Evolutionary conservation across 2,113 vertebrate genomes (phyloP).

Genomic region (Collichthys lucidus): DNA sequence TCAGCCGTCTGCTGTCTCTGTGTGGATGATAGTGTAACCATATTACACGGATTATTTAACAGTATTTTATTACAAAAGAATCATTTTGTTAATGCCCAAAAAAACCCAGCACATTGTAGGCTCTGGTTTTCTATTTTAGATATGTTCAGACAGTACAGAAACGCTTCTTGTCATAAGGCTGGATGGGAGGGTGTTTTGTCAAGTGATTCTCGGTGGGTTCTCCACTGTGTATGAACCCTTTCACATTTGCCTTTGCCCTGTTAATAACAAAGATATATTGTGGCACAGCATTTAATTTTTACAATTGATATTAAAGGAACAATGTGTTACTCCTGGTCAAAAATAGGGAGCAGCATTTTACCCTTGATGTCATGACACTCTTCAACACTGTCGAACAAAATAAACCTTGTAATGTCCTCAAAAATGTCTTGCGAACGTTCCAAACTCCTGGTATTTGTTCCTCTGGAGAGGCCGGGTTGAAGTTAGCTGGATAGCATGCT

Average conservation of each 20-base stretch:
- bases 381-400: too few species aligned
- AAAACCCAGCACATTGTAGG: neutral
- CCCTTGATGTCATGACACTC: too few species aligned
- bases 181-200: neutral
- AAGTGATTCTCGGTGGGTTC: neutral
- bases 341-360: too few species aligned
- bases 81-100: neutral
- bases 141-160: neutral
- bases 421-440: too few species aligned
- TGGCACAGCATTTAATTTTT: neutral
- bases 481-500: too few species aligned
- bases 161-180: neutral
- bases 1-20: neutral
- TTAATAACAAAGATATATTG: neutral
- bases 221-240: neutral
- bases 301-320: neutral
- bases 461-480: too few species aligned
- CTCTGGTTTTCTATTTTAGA: too few species aligned
- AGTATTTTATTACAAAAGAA: neutral
- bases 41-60: slow-evolving; percentile 2
- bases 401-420: too few species aligned
- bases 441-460: too few species aligned
- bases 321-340: too few species aligned
- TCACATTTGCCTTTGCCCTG: neutral
- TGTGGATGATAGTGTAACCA: neutral